Conservation (phyloP, 2,113 vertebrate species). For the Dasypus novemcinctus region DNA sequence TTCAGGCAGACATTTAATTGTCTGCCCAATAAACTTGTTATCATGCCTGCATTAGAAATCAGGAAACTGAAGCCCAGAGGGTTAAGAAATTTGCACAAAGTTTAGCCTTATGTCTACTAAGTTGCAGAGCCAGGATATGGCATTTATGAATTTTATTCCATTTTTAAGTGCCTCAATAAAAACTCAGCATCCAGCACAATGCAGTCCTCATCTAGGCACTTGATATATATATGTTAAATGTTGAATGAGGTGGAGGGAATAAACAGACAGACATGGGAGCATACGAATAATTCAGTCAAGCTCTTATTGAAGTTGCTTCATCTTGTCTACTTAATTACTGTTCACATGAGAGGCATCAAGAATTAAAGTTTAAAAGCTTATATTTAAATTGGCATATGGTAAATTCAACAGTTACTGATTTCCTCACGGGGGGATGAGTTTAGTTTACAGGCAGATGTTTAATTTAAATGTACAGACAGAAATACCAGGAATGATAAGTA, state of each 20-base stretch:
- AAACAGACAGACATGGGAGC: neutral
- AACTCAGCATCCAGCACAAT: neutral
- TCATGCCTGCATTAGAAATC: neutral
- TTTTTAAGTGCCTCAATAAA: neutral
- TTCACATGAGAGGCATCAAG: neutral
- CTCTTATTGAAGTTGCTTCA: neutral
- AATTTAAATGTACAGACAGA: neutral
- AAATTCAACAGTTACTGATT: neutral
- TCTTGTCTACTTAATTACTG: conserved; percentile 18
- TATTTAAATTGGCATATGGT: neutral
- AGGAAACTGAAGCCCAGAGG: neutral
- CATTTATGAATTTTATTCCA: neutral
- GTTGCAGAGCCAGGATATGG: neutral
- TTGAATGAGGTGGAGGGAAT: neutral
- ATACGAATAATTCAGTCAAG: neutral
- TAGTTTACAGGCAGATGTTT: neutral
- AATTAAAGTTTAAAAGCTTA: conserved; percentile 28
- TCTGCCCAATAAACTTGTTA: neutral
- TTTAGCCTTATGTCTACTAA: neutral
- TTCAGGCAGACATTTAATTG: neutral
- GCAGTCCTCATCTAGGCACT: neutral
- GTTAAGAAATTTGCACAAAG: neutral
- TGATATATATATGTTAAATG: neutral
- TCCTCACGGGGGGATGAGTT: neutral
- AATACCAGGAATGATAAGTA: neutral